Evolutionary conservation across 2,797 vertebrate species (phyloP).

Genomic region (Gila robusta): DNA sequence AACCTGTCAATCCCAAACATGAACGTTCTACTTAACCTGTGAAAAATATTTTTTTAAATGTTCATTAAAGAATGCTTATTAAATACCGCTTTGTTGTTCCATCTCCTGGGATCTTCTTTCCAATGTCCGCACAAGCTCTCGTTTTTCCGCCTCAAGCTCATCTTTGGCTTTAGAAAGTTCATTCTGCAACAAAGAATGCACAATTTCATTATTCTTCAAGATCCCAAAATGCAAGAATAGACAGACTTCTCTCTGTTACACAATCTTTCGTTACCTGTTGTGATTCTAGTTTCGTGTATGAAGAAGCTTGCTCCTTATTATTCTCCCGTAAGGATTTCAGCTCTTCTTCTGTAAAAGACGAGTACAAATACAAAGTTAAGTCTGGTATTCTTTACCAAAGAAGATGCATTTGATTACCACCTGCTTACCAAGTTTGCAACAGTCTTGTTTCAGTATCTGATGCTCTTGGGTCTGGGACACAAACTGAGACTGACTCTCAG

Average conservation of each 20-base stretch:
- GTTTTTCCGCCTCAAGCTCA: slow-evolving; percentile 92
- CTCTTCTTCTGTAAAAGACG: slow-evolving; percentile 78
- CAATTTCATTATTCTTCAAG: not conserved
- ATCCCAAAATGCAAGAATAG: not conserved
- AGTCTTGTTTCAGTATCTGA: slow-evolving; percentile 84
- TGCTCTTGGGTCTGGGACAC: slow-evolving; percentile 88
- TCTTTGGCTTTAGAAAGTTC: slow-evolving; percentile 89
- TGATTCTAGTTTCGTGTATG: slow-evolving; percentile 76
- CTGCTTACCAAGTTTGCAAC: slow-evolving; percentile 84
- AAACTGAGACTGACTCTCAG: slow-evolving; percentile 90
- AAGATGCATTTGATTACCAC: not conserved
- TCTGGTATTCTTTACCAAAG: not conserved
- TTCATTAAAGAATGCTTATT: not conserved
- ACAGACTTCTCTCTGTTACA: not conserved
- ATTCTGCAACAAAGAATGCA: slow-evolving; percentile 72
- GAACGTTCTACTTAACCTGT: not conserved
- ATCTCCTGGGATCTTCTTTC: slow-evolving; percentile 90
- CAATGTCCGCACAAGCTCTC: slow-evolving; percentile 90
- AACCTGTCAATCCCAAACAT: not conserved
- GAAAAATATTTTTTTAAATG: accelerated
- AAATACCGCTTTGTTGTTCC: slow-evolving; percentile 90
- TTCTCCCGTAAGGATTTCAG: slow-evolving; percentile 83
- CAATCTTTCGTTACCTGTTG: slow-evolving; percentile 80
- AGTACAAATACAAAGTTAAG: not conserved
- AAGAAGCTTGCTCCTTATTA: slow-evolving; percentile 85